phyloP scores from a whole-genome alignment of 2,888 invertebrate genomes.

The Andrena flavipes region DNA sequence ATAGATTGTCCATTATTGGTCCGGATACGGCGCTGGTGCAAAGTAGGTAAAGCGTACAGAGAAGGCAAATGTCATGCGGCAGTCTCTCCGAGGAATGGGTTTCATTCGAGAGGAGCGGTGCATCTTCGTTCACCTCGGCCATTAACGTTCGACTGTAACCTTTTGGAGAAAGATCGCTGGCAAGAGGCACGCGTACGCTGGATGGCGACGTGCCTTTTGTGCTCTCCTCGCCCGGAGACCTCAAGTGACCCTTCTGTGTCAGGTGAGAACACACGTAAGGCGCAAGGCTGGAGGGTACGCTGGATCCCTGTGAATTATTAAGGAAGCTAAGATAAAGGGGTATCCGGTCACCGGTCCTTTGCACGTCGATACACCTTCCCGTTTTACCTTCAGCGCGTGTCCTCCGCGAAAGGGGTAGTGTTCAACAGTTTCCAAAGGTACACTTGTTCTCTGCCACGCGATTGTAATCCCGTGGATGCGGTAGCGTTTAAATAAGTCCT shows the following conservation, averaged over 20 bases:
- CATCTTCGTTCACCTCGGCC: slow-evolving; percentile 64
- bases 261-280: slow-evolving; percentile 45
- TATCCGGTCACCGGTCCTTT: slow-evolving; percentile 33
- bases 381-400: slow-evolving; percentile 4
- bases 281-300: slow-evolving; percentile 14
- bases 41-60: slow-evolving; percentile 69
- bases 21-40: slow-evolving; percentile 24
- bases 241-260: slow-evolving; percentile 26
- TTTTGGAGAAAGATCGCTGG: slow-evolving; percentile 63
- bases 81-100: slow-evolving; percentile 5
- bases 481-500: neutral
- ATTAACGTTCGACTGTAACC: slow-evolving; percentile 69
- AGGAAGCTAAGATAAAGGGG: slow-evolving; percentile 43
- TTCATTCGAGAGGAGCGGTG: slow-evolving; percentile 59
- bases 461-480: neutral
- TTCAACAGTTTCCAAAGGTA: slow-evolving; percentile 4
- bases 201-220: slow-evolving; percentile 49
- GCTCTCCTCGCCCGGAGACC: slow-evolving; percentile 8
- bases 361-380: slow-evolving; percentile 25
- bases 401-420: neutral
- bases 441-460: slow-evolving; percentile 20
- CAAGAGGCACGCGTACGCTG: slow-evolving; percentile 43
- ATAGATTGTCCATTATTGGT: slow-evolving; percentile 21
- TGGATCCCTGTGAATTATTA: slow-evolving; percentile 45
- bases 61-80: slow-evolving; percentile 73